phyloP scores from a whole-genome alignment of 2,888 invertebrate genomes.

The Diplolepis rosae region DNA sequence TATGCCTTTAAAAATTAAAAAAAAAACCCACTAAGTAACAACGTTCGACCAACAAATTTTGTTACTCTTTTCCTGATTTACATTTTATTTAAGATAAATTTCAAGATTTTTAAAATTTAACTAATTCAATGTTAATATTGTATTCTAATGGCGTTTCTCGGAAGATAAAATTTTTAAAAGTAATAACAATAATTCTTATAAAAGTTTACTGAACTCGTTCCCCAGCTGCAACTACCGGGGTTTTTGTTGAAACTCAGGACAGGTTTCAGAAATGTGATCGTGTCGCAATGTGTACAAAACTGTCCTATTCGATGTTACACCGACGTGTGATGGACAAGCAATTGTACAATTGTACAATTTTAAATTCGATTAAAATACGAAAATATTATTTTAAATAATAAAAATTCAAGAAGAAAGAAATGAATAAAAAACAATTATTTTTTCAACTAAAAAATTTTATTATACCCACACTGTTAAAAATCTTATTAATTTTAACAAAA shows the following conservation, averaged over 20 bases:
- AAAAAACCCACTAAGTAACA: too few relatives aligned
- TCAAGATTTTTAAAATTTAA: background rate
- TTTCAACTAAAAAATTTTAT: too few relatives aligned
- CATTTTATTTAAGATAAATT: background rate
- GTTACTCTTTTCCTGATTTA: too few relatives aligned
- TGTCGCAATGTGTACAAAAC: slow-evolving; percentile 34
- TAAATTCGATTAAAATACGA: background rate
- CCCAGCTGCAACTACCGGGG: slow-evolving; percentile 55
- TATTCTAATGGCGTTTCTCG: too few relatives aligned
- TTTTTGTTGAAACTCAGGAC: slow-evolving; percentile 56
- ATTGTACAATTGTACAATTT: background rate
- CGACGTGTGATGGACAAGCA: slow-evolving; percentile 31
- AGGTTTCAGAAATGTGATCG: slow-evolving; percentile 53
- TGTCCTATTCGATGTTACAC: slow-evolving; percentile 20
- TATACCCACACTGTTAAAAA: too few relatives aligned
- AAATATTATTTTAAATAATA: background rate
- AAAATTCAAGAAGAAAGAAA: slow-evolving; percentile 8
- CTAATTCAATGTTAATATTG: background rate
- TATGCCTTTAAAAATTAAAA: too few relatives aligned
- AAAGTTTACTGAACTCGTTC: slow-evolving; percentile 55
- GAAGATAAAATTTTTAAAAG: background rate
- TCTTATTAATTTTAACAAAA: too few relatives aligned
- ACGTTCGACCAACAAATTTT: too few relatives aligned
- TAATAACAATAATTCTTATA: slow-evolving; percentile 40
- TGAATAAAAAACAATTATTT: background rate